Evolutionary conservation across 2,113 vertebrate species (phyloP).

Genomic region (Phocoena sinus): DNA sequence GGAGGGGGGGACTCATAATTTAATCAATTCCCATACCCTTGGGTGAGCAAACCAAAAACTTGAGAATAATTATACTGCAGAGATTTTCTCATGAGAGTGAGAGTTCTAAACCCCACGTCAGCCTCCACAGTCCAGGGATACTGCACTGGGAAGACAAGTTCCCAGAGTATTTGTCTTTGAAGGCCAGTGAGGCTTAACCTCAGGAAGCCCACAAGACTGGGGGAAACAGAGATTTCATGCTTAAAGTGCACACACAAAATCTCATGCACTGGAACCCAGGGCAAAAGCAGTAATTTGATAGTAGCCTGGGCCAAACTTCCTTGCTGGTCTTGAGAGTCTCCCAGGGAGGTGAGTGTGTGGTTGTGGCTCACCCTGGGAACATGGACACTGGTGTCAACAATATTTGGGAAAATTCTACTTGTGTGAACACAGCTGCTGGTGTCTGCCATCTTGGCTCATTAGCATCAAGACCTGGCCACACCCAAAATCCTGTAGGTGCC

Average conservation of each 20-base stretch:
- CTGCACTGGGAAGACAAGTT: background rate
- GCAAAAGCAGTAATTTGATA: background rate
- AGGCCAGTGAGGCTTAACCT: background rate
- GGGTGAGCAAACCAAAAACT: background rate
- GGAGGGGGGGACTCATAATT: too few relatives aligned
- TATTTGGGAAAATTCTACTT: background rate
- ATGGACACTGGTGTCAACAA: fast-evolving
- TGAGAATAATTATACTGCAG: background rate
- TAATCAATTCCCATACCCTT: background rate
- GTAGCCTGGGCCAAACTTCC: background rate
- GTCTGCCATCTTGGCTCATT: background rate
- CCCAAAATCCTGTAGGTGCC: background rate
- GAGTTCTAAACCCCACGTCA: fast-evolving
- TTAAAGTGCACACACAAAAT: background rate
- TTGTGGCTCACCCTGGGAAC: background rate
- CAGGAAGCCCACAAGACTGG: background rate
- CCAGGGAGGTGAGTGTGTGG: background rate
- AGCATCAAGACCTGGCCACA: background rate
- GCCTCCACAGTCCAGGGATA: background rate
- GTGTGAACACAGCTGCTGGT: background rate
- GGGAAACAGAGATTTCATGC: background rate
- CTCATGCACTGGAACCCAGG: background rate
- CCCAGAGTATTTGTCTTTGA: background rate
- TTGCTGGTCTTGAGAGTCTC: background rate
- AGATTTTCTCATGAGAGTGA: background rate